Conservation (phyloP, 2,888 invertebrate species). For the Ectemnius lituratus region DNA sequence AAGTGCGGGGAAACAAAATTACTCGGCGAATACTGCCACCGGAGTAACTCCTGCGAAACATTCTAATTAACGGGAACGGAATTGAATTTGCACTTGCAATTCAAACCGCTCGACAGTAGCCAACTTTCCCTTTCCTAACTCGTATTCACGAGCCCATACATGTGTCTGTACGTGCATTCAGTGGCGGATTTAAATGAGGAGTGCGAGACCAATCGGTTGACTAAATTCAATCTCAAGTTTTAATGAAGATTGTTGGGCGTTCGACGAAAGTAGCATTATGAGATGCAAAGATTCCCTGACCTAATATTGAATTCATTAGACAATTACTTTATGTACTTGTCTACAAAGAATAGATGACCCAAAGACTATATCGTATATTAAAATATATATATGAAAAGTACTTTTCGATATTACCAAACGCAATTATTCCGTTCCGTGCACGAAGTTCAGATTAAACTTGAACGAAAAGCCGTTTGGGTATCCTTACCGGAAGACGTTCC, state of each 20-base stretch:
- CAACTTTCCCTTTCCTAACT: slow-evolving; percentile 4
- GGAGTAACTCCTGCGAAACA: slow-evolving; percentile 49
- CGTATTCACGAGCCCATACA: neutral
- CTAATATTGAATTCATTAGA: too few relatives aligned
- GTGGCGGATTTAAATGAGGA: neutral
- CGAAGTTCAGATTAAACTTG: too few relatives aligned
- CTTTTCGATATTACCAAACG: too few relatives aligned
- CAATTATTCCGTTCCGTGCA: too few relatives aligned
- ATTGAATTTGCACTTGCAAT: slow-evolving; percentile 45
- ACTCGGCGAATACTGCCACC: slow-evolving; percentile 32
- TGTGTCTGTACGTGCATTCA: neutral
- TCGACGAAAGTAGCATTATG: neutral
- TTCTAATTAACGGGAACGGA: slow-evolving; percentile 54
- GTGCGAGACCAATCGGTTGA: slow-evolving; percentile 3
- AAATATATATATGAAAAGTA: too few relatives aligned
- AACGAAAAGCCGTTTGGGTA: too few relatives aligned
- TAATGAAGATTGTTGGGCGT: neutral
- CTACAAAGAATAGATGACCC: too few relatives aligned
- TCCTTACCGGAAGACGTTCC: too few relatives aligned
- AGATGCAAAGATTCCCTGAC: too few relatives aligned
- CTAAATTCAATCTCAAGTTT: neutral
- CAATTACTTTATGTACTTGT: too few relatives aligned
- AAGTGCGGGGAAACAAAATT: slow-evolving; percentile 39
- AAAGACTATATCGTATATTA: too few relatives aligned
- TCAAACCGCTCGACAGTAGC: neutral